phyloP scores from a whole-genome alignment of 2,888 invertebrate species.

The Tenodera sinensis region DNA sequence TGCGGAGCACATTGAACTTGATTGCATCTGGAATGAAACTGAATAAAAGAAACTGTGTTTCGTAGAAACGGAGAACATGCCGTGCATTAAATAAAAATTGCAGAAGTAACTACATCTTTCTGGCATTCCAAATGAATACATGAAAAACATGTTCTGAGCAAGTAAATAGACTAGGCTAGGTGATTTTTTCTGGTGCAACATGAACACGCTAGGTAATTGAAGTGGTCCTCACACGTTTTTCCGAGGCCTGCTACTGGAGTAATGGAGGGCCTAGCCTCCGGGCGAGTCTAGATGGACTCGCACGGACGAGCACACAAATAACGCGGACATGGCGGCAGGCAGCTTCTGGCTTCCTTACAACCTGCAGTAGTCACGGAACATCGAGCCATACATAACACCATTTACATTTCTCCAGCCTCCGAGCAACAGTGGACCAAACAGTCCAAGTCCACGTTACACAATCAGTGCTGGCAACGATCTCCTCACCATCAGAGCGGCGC shows the following conservation, averaged over 20 bases:
- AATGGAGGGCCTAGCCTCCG: not conserved
- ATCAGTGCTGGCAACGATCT: too few species aligned
- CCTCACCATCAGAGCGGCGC: too few species aligned
- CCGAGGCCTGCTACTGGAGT: not conserved
- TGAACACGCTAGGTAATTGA: not conserved
- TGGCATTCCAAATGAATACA: not conserved
- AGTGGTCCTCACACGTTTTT: not conserved
- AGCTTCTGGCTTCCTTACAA: constrained; percentile 8
- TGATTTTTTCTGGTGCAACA: not conserved
- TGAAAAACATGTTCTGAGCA: not conserved
- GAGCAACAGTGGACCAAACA: not conserved
- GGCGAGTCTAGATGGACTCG: not conserved
- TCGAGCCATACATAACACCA: constrained; percentile 8
- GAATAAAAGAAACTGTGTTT: not conserved
- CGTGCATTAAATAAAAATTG: not conserved
- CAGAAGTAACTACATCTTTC: not conserved
- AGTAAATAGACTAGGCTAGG: not conserved
- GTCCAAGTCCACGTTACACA: too few species aligned
- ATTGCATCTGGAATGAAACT: too few species aligned
- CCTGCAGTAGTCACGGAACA: constrained; percentile 6
- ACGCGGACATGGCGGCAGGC: not conserved
- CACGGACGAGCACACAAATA: constrained; percentile 17
- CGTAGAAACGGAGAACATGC: not conserved
- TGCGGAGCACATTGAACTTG: too few species aligned
- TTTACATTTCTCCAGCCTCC: not conserved